Conservation (phyloP, 2,113 vertebrate genomes). For the Aspidoscelis tigris region DNA sequence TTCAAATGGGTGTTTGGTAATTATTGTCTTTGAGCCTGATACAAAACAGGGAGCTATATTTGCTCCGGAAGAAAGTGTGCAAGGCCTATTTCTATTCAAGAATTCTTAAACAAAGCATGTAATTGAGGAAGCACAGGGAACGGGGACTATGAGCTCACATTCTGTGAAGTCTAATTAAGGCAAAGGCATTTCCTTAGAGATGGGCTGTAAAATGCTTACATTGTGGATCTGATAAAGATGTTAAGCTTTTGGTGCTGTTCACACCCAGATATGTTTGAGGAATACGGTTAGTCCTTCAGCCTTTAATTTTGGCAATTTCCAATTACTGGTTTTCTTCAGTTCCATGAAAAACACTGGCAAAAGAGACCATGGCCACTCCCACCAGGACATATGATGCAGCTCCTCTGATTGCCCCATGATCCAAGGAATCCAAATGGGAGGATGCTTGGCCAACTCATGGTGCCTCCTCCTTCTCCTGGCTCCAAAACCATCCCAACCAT, state of each 20-base stretch:
- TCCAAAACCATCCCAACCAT: too few species aligned
- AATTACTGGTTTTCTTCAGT: background rate
- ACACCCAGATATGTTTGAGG: background rate
- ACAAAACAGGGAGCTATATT: conserved; percentile 63
- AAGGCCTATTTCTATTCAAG: conserved; percentile 14
- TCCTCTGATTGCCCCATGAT: too few species aligned
- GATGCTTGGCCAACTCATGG: too few species aligned
- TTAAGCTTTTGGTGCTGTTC: background rate
- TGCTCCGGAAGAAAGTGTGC: conserved; percentile 1
- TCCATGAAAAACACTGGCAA: background rate
- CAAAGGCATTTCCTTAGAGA: conserved; percentile 48
- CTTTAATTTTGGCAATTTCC: background rate
- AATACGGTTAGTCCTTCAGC: background rate
- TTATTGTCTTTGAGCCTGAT: conserved; percentile 61
- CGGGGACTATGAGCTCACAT: background rate
- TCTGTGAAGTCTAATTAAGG: conserved; percentile 44
- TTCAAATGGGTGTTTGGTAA: conserved; percentile 63
- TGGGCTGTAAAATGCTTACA: conserved; percentile 37
- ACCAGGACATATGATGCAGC: too few species aligned
- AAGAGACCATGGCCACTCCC: too few species aligned
- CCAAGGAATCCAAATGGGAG: too few species aligned
- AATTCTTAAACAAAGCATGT: conserved; percentile 38
- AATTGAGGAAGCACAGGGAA: conserved; percentile 21
- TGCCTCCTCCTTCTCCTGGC: too few species aligned
- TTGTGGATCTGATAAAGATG: conserved; percentile 12